Percentiles rank a stretch among this genome's conserved stretches.
Evolutionary conservation across 2,888 invertebrate species (phyloP).

Genomic region (Laothoe populi): DNA sequence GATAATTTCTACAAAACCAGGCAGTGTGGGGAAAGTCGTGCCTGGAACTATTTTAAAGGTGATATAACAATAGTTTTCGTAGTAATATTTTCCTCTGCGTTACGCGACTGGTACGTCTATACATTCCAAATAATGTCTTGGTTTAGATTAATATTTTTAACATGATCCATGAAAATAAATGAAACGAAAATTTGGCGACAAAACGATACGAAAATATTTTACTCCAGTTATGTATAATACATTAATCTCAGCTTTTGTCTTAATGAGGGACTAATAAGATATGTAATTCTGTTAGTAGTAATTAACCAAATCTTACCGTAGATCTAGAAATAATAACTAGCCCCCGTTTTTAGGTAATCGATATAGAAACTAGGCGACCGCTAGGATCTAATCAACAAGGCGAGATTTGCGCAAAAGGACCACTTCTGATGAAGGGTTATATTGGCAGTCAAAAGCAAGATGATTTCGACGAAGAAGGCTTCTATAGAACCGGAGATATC

Average conservation of each 20-base stretch:
- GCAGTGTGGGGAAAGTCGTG: slow-evolving; percentile 56
- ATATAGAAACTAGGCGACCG: slow-evolving; percentile 84
- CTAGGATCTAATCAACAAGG: slow-evolving; percentile 89
- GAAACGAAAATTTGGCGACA: too few species aligned
- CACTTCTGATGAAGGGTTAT: slow-evolving; percentile 92
- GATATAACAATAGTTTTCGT: background rate
- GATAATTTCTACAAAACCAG: slow-evolving; percentile 42
- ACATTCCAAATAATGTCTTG: too few species aligned
- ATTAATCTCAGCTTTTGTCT: too few species aligned
- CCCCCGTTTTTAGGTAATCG: slow-evolving; percentile 66
- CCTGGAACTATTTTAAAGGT: slow-evolving; percentile 61
- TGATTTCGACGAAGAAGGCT: slow-evolving; percentile 92
- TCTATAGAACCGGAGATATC: slow-evolving; percentile 87
- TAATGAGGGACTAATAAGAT: too few species aligned
- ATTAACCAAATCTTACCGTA: too few species aligned
- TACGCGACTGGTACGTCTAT: too few species aligned
- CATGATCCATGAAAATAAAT: too few species aligned
- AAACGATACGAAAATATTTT: too few species aligned
- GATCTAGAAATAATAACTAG: background rate
- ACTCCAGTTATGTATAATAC: too few species aligned
- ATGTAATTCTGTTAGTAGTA: too few species aligned
- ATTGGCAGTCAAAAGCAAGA: slow-evolving; percentile 69
- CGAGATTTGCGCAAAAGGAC: slow-evolving; percentile 92
- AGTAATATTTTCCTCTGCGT: too few species aligned
- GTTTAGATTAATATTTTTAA: too few species aligned